A percentile compares a stretch with the other conserved stretches of the same genome.
These are phyloP conservation scores for Strigops habroptila DNA, from an alignment of 2,113 vertebrate species.

Conservation along the genomic window DNA sequence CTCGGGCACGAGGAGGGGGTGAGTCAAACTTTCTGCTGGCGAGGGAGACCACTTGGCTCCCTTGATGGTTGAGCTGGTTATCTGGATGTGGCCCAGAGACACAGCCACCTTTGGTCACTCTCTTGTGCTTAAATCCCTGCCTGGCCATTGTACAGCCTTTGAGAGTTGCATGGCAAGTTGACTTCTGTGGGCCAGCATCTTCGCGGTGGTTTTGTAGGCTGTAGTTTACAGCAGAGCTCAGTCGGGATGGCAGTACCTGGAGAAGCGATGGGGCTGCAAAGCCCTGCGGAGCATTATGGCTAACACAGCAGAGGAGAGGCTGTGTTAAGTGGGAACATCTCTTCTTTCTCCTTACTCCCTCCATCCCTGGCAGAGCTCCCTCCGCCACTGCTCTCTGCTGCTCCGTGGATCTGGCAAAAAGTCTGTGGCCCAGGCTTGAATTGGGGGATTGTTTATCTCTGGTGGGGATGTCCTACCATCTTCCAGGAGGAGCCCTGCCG, in stretches of 20 bases:
- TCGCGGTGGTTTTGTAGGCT: background rate
- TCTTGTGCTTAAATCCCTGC: background rate
- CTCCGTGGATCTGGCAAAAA: background rate
- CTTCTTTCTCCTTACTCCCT: background rate
- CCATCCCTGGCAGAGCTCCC: background rate
- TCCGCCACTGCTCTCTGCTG: background rate
- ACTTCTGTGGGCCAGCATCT: background rate
- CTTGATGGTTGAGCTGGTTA: accelerated
- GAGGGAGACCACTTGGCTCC: background rate
- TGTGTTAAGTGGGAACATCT: background rate
- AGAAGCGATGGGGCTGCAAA: background rate
- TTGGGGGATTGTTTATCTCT: background rate
- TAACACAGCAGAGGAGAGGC: background rate
- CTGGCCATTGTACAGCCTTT: background rate
- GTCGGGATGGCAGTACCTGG: background rate
- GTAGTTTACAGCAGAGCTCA: background rate
- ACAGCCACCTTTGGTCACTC: background rate
- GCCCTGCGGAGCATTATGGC: background rate
- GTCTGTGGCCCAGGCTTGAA: background rate
- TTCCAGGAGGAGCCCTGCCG: background rate
- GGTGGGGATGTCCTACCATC: background rate
- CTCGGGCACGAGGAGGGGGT: background rate
- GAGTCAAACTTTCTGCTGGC: background rate
- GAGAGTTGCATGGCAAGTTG: accelerated
- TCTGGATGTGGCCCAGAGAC: background rate